Base-by-base conservation (phyloP, 2,797 vertebrate genomes). In the Anas capensis region DNA sequence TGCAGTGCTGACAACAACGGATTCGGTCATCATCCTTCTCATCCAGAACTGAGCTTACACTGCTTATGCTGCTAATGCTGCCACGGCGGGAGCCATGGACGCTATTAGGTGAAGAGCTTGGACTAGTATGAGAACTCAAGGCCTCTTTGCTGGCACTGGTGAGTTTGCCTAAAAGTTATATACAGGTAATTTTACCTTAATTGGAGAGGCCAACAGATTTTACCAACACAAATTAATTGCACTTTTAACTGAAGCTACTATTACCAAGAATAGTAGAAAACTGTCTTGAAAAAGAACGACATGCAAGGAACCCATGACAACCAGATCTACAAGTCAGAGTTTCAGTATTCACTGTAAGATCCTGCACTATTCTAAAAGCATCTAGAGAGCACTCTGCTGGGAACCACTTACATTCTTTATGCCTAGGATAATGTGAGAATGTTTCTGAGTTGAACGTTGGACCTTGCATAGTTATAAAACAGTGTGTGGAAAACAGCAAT, bases 21-120 rank as follows among this genome's bases (percentile, higher is more conserved):
- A 99, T 99, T 78, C 98, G 98, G 84, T 99, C 99, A 7, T 99
- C 99, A 0, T 99, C 99, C 91, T 99, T 99, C 87, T 99, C 99
- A 44, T 99, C 99, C 96, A 99, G 91, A 78, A 99, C 98, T 0
- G 99, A 99, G 90, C 98, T 99, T 10, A 99, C 98, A 0, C 99
- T 99, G 97, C 98, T 99, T 66, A 99, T 85, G 88, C 99, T 99
- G 97, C 98, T 99, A 82, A 99, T 98, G 98, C 99, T 99, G 95
- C 99, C 98, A 14, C 99, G 98, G 40, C 99, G 98, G 23, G 99
- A 99, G 62, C 98, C 98, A 16, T 99, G 99, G 29, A 98, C 96
- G 0, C 98, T 97, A 44, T 95, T 96, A 3, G 98, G 98, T 14
- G 98, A 98, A 79, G 98, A 98, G 88, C 97, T 97, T 0, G 98